Percentiles rank a stretch among this genome's conserved stretches.
These are phyloP conservation scores for Eulimnadia texana DNA, from an alignment of 1,140 invertebrate genomes.

Conservation along the genomic window DNA sequence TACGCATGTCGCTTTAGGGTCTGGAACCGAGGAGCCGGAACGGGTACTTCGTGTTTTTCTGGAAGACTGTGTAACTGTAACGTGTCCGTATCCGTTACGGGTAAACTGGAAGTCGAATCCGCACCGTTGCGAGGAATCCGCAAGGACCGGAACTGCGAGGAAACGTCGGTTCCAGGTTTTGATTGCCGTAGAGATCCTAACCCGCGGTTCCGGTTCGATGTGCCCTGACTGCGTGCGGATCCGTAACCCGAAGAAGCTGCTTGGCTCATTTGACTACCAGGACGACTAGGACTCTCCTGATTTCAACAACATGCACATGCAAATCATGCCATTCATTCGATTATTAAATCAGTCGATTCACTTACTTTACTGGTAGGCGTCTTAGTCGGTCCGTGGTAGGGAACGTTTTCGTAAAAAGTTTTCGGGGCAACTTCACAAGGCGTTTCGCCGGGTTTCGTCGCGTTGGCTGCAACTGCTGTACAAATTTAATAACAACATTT, in stretches of 20 bases:
- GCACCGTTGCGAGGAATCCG: conserved; percentile 11
- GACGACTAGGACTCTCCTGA: conserved; percentile 21
- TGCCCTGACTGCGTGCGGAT: conserved; percentile 37
- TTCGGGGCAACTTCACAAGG: conserved; percentile 24
- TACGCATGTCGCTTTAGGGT: conserved; percentile 25
- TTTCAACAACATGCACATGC: conserved; percentile 13
- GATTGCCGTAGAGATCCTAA: conserved; percentile 21
- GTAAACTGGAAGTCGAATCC: neutral
- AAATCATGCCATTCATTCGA: neutral
- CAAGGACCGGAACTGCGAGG: conserved; percentile 20
- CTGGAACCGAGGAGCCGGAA: conserved; percentile 22
- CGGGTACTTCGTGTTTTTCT: neutral
- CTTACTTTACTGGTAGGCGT: conserved; percentile 77
- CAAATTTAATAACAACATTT: neutral
- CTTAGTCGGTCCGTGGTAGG: conserved; percentile 81
- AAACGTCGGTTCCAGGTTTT: conserved; percentile 17
- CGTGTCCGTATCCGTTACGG: neutral
- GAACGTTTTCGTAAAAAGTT: conserved; percentile 82
- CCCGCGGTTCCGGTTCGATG: conserved; percentile 3
- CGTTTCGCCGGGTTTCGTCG: neutral
- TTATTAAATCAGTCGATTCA: neutral
- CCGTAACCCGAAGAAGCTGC: conserved; percentile 42
- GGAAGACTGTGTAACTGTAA: neutral
- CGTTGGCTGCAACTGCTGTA: neutral
- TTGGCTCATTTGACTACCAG: conserved; percentile 34